Conservation (phyloP, 2,888 invertebrate species). For the Cremastobaeus sp. region DNA sequence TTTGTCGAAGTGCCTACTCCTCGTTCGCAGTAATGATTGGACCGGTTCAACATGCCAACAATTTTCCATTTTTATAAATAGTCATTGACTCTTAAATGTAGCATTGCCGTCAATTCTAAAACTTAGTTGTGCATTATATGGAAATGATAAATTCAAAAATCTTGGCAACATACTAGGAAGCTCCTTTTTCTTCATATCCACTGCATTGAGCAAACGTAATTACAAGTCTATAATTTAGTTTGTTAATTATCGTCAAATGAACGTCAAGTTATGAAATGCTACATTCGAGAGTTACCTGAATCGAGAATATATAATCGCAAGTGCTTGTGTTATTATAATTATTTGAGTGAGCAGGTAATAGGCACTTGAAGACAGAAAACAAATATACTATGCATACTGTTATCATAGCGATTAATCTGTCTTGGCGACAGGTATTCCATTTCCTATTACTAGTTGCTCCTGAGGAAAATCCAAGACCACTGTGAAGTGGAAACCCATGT, state of each 20-base stretch:
- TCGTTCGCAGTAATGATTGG: too few species aligned
- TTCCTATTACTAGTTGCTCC: slow-evolving; percentile 87
- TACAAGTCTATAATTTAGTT: too few species aligned
- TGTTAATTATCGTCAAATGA: too few species aligned
- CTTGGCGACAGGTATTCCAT: slow-evolving; percentile 79
- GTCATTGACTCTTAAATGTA: slow-evolving; percentile 15
- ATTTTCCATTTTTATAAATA: slow-evolving; percentile 1
- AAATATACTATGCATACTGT: slow-evolving; percentile 64
- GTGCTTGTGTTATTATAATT: slow-evolving; percentile 38
- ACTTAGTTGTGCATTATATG: background rate
- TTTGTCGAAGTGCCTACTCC: slow-evolving; percentile 68
- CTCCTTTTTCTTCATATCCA: slow-evolving; percentile 15
- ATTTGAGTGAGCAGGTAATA: slow-evolving; percentile 71
- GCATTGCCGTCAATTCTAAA: slow-evolving; percentile 8
- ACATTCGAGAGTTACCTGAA: slow-evolving; percentile 27
- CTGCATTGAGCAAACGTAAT: too few species aligned
- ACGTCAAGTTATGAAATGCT: slow-evolving; percentile 23
- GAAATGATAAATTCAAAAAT: background rate
- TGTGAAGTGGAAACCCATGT: slow-evolving; percentile 95
- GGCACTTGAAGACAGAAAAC: slow-evolving; percentile 73
- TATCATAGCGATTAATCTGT: slow-evolving; percentile 72
- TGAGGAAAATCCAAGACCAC: slow-evolving; percentile 92
- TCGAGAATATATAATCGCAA: slow-evolving; percentile 10
- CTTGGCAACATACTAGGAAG: slow-evolving; percentile 48
- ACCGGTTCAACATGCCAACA: slow-evolving; percentile 27